Percentiles rank a stretch among this genome's conserved stretches.
phyloP scores from a whole-genome alignment of 2,797 vertebrate species.

The Numenius phaeopus region DNA sequence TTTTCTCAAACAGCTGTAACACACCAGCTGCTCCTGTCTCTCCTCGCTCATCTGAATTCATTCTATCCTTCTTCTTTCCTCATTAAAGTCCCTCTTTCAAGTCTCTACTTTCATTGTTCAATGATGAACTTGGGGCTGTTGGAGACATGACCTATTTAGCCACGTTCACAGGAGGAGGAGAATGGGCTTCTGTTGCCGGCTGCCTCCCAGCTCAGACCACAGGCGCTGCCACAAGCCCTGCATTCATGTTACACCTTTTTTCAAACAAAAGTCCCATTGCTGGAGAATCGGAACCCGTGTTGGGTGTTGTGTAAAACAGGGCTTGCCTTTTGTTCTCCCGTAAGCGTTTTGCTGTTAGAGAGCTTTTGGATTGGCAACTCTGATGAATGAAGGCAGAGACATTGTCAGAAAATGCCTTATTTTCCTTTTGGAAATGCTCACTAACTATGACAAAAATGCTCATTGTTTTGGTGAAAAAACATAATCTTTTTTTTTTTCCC shows the following conservation, averaged over 20 bases:
- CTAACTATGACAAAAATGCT: background rate
- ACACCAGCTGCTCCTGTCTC: conserved; percentile 19
- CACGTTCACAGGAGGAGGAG: background rate
- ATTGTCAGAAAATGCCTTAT: background rate
- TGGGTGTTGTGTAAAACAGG: background rate
- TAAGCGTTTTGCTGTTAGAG: background rate
- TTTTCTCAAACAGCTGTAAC: conserved; percentile 20
- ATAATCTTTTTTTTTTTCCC: background rate
- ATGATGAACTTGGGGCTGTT: background rate
- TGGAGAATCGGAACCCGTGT: background rate
- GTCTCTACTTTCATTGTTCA: background rate
- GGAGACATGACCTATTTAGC: background rate
- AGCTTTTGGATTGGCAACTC: background rate
- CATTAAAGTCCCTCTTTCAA: background rate
- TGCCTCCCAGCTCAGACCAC: background rate
- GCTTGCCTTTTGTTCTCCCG: background rate
- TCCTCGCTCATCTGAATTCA: background rate
- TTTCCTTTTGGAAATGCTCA: background rate
- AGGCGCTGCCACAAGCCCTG: background rate
- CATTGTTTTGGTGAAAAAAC: conserved; percentile 20
- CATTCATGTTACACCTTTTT: background rate
- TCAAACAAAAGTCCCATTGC: background rate
- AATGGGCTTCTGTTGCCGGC: background rate
- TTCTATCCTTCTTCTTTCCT: background rate
- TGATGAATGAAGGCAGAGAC: background rate